phyloP scores from a whole-genome alignment of 2,888 invertebrate species.

The Lepidonotus clava region DNA sequence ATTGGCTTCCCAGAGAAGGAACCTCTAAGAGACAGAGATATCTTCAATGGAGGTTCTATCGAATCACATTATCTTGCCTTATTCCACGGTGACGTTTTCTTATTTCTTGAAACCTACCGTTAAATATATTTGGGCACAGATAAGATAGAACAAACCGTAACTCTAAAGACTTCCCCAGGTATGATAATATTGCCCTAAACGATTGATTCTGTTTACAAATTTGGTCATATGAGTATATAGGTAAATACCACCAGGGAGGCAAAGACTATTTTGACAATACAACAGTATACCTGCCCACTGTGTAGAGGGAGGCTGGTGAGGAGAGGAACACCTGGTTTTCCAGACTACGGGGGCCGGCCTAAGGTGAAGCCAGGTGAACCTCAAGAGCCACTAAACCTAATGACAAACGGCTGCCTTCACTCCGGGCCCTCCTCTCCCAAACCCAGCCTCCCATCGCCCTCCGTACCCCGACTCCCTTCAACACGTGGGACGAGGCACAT shows the following conservation, averaged over 20 bases:
- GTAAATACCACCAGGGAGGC: background rate
- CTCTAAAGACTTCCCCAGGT: no score
- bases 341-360: background rate
- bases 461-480: background rate
- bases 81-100: no score
- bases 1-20: no score
- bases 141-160: no score
- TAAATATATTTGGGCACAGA: no score
- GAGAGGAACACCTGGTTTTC: background rate
- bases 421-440: background rate
- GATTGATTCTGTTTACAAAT: no score
- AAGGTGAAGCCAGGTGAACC: background rate
- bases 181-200: no score
- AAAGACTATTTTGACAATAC: constrained; percentile 16
- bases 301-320: background rate
- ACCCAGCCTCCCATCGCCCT: background rate
- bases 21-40: no score
- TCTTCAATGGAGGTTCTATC: no score
- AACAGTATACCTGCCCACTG: background rate
- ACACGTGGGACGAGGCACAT: background rate
- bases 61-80: no score
- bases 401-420: constrained; percentile 35
- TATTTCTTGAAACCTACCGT: no score
- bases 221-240: background rate
- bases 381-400: constrained; percentile 43